Evolutionary conservation across 2,797 vertebrate genomes (phyloP).

Genomic region (Aulostomus chinensis): DNA sequence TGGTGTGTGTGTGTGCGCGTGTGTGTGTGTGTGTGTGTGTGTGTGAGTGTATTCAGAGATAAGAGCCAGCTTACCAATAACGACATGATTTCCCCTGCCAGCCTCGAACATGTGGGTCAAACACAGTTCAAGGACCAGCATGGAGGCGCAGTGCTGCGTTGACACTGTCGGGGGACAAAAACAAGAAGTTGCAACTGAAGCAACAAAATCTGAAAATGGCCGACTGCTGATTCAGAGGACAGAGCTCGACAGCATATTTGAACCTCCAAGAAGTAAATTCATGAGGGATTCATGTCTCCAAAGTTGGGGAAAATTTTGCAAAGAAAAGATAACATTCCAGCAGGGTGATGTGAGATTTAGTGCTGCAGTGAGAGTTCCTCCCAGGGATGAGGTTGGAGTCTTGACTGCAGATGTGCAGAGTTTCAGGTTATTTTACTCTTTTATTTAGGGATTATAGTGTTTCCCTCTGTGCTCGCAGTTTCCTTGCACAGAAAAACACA

Average conservation of each 20-base stretch:
- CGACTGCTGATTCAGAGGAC: constrained; percentile 7
- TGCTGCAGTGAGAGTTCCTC: constrained; percentile 24
- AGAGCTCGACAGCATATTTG: neutral
- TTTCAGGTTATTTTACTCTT: neutral
- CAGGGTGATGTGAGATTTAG: constrained; percentile 41
- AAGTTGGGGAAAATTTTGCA: constrained; percentile 15
- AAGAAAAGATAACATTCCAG: constrained; percentile 55
- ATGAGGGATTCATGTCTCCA: constrained; percentile 10
- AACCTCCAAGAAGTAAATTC: neutral
- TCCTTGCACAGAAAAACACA: neutral
- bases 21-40: neutral
- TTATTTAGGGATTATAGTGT: neutral
- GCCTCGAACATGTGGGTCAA: constrained; percentile 19
- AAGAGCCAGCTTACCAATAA: constrained; percentile 3
- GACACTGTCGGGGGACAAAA: neutral
- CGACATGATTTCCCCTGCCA: neutral
- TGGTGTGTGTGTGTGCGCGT: neutral
- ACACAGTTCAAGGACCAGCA: constrained; percentile 25
- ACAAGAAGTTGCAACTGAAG: constrained; percentile 38
- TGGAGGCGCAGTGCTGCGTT: neutral
- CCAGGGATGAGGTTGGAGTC: constrained; percentile 10
- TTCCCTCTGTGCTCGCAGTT: neutral
- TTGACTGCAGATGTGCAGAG: constrained; percentile 8
- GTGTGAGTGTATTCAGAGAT: neutral
- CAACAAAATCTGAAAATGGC: constrained; percentile 32